Base-by-base conservation (phyloP, 2,797 vertebrate species). In the Nyctalus aviator region DNA sequence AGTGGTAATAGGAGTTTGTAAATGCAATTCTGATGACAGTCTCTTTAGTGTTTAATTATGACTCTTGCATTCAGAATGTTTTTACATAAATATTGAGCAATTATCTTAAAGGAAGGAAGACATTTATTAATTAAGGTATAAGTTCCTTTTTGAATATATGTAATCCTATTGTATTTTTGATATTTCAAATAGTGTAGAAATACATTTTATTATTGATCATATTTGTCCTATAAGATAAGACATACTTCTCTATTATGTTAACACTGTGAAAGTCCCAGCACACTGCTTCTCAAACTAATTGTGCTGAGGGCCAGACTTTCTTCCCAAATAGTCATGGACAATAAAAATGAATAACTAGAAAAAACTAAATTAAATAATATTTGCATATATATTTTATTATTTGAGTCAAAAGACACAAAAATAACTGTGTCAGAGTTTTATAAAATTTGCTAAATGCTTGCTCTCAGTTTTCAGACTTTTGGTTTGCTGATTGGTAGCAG, bases 1-100 rank as follows among this genome's bases (percentile, higher is more conserved):
- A 94, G 69, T 59, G 21, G 81, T 72, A 59, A 84, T 5, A 46
- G 18, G 12, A 88, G 78, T 96, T 77, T 78, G 81, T 15, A 89
- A 84, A 94, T 75, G 14, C 35, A 48, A 4, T 72, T 72, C 82
- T 46, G 72, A 55, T 91, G 91, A 82, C 69, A 89, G 78, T 92
- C 44, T 77, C 81, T 30, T 88, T 79, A 88, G 75, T 76, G 21
- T 84, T 89, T 93, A 81, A 93, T 84, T 91, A 84, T 84, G 69
- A 71, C 32, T 83, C 32, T 94, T 90, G 37, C 44, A 57, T 84
- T 79, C 35, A 84, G 30, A 95, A 79, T 82, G 30, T 84, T 87
- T 93, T 86, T 48, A 85, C 23, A 77, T 88, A 87, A 95, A 92
- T 90, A 92, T 85, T 94, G 92, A 94, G 88, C 21, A 84, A 91